Percentiles rank a stretch among this genome's conserved stretches.
phyloP scores from a whole-genome alignment of 1,140 invertebrate genomes.

The Gyrodactylus salaris region DNA sequence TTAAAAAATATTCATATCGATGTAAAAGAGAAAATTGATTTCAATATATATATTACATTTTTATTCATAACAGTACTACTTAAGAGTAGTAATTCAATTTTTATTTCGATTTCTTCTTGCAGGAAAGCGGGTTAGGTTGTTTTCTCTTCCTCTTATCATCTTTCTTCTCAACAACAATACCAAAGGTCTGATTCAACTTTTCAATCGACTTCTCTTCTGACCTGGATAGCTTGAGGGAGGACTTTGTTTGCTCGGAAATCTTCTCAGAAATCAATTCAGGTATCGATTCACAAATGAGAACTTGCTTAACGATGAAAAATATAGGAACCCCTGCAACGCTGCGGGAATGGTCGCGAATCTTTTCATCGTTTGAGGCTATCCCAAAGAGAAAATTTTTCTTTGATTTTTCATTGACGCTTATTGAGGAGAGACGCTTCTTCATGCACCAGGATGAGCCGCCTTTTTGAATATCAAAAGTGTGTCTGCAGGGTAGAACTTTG shows the following conservation, averaged over 20 bases:
- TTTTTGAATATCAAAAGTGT: not conserved
- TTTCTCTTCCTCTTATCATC: not conserved
- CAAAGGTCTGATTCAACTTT: not conserved
- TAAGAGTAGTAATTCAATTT: too few relatives aligned
- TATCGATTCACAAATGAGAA: not conserved
- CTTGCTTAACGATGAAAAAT: not conserved
- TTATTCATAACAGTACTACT: too few relatives aligned
- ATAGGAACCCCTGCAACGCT: not conserved
- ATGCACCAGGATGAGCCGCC: not conserved
- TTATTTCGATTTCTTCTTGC: too few relatives aligned
- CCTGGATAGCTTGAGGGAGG: not conserved
- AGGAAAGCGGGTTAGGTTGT: not conserved
- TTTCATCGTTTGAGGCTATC: not conserved
- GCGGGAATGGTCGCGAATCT: not conserved
- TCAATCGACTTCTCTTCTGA: not conserved
- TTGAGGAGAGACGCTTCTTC: not conserved
- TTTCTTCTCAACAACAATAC: not conserved
- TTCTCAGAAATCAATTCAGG: not conserved
- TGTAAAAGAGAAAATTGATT: too few relatives aligned
- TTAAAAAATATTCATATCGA: too few relatives aligned
- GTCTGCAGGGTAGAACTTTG: not conserved
- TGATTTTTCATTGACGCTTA: not conserved
- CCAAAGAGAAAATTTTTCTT: not conserved
- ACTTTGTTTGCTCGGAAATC: not conserved
- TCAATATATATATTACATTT: too few relatives aligned